These are phyloP conservation scores for Rhingia rostrata DNA, from an alignment of 2,888 invertebrate genomes.

Conservation along the genomic window DNA sequence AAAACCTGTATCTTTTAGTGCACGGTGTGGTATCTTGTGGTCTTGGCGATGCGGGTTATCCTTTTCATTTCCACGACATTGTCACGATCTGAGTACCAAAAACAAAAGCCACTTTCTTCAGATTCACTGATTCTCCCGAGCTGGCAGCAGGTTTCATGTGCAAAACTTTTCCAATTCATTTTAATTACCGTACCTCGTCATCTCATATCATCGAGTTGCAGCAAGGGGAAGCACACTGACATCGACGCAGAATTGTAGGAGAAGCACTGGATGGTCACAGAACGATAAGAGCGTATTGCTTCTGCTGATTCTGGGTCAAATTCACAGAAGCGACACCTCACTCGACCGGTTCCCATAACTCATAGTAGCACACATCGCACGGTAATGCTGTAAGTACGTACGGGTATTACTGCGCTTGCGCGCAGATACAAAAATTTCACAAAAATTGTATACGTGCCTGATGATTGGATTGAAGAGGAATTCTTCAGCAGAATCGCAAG, in stretches of 20 bases:
- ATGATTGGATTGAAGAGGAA: conserved; percentile 29
- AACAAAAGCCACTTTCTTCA: conserved; percentile 72
- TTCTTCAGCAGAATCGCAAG: conserved; percentile 47
- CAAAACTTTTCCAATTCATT: conserved; percentile 66
- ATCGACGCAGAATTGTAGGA: conserved; percentile 3
- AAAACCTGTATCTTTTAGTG: conserved; percentile 55
- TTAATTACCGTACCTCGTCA: conserved; percentile 53
- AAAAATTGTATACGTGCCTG: conserved; percentile 31
- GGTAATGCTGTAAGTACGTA: conserved; percentile 16
- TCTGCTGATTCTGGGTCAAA: conserved; percentile 65
- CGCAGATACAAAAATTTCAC: conserved; percentile 48
- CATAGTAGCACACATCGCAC: conserved; percentile 55
- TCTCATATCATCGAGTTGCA: conserved; percentile 32
- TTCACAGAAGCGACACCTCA: conserved; percentile 60
- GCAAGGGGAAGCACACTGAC: conserved; percentile 12
- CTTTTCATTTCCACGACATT: conserved; percentile 71
- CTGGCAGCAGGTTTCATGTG: conserved; percentile 41
- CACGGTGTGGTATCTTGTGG: neutral
- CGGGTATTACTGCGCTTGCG: conserved; percentile 1
- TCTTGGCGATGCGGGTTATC: conserved; percentile 31
- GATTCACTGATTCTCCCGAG: conserved; percentile 62
- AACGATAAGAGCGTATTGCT: conserved; percentile 30
- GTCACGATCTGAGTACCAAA: conserved; percentile 50
- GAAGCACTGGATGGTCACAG: conserved; percentile 28
- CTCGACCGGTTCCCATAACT: conserved; percentile 67